Base-by-base conservation (phyloP, 1,140 invertebrate genomes). In the Ceratina japonica region DNA sequence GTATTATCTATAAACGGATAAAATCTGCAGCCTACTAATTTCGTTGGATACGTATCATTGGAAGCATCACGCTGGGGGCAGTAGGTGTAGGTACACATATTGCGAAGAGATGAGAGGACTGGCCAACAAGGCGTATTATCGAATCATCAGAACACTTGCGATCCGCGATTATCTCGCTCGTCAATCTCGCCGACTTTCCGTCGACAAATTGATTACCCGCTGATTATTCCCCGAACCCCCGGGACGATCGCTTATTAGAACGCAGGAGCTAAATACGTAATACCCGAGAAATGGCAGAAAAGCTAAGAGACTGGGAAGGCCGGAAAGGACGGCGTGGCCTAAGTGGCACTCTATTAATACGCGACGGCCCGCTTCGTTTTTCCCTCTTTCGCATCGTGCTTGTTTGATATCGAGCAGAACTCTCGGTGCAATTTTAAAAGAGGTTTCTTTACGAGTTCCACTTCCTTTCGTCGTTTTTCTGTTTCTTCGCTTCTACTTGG, bases 131-230 rank as follows among this genome's bases (percentile, higher is more conserved):
- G 22, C 73, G 64, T 68, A 78, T 78, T 70, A 78, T 72, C 75
- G 75, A 78, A 44, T 64, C 65, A 70, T 61, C 68, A 49, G 44
- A 56, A 18, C 54, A 16, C n/a, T 56, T n/a, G 31, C 64, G 63
- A 59, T 59, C 12, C 74, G 1, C 24, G 65, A 69, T 76, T 70
- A 76, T 69, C 75, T 70, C n/a, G 44, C 65, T 76, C 75, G 75
- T 76, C 75, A 70, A 70, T 76, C 75, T 76, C 56, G 65, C 74
- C 22, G 74, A 49, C 65, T 69, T 76, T 69, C 74, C 75, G 75
- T 31, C 75, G 75, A 76, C 75, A 76, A 76, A 76, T 76, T 76
- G 75, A 76, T 76, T 75, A 64, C 64, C 64, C 54, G 75, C 75
- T 69, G 65, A 70, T 76, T 51, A 76, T 44, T 44, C 74, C 54